Evolutionary conservation across 2,888 invertebrate species (phyloP).

Genomic region (Phanerotoma sp.): DNA sequence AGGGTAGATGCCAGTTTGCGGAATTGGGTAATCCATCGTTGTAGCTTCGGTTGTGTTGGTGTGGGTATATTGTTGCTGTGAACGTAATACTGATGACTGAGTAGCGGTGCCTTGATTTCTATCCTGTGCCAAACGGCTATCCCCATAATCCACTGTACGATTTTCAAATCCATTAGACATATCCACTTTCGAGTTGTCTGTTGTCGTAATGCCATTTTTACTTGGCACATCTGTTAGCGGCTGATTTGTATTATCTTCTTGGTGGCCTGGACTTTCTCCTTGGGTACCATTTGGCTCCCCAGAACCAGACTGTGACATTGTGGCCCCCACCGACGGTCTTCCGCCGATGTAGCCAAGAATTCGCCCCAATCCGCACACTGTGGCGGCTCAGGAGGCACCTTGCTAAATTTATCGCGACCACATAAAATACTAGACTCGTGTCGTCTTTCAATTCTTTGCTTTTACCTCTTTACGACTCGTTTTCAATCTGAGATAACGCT

Average conservation of each 20-base stretch:
- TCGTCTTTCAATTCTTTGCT: not conserved
- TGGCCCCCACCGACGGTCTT: conserved; percentile 55
- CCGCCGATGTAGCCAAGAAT: conserved; percentile 57
- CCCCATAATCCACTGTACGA: conserved; percentile 45
- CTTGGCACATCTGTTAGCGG: conserved; percentile 9
- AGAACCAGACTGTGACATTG: conserved; percentile 53
- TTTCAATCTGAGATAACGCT: conserved; percentile 7
- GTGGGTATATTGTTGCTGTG: conserved; percentile 26
- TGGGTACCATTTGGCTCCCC: conserved; percentile 43
- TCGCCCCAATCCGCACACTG: conserved; percentile 55
- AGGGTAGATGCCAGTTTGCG: conserved; percentile 25
- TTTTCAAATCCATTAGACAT: conserved; percentile 52
- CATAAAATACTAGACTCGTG: conserved; percentile 22
- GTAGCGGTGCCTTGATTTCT: conserved; percentile 31
- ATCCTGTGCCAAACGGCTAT: conserved; percentile 39
- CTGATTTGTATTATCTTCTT: not conserved
- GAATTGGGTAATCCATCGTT: conserved; percentile 32
- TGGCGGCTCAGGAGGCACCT: conserved; percentile 46
- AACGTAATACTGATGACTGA: conserved; percentile 19
- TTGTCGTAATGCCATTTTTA: conserved; percentile 38
- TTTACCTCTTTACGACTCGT: not conserved
- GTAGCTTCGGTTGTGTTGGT: conserved; percentile 17
- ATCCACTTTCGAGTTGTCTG: conserved; percentile 41
- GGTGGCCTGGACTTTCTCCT: conserved; percentile 35
- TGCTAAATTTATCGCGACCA: conserved; percentile 26